phyloP scores from a whole-genome alignment of 1,140 invertebrate species.

The Bombus soroeensis region DNA sequence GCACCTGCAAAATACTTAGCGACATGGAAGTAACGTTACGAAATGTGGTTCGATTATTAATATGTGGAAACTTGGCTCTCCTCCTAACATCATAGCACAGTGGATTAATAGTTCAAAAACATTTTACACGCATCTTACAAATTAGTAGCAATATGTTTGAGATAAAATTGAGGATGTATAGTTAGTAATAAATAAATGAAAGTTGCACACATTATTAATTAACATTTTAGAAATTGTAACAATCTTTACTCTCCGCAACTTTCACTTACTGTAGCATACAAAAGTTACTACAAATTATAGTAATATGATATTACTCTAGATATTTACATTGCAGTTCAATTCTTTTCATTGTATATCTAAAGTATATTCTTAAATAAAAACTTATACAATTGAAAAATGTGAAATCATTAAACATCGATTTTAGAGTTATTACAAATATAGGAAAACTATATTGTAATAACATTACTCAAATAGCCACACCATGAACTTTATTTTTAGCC shows the following conservation, averaged over 20 bases:
- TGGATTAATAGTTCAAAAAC: conserved; percentile 71
- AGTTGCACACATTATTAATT: conserved; percentile 64
- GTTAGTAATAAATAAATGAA: conserved; percentile 76
- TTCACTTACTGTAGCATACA: conserved; percentile 78
- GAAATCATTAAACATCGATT: neutral
- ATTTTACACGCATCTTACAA: conserved; percentile 76
- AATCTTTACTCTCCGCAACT: conserved; percentile 69
- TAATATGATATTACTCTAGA: conserved; percentile 77
- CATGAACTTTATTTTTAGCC: conserved; percentile 6
- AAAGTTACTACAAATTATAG: conserved; percentile 76
- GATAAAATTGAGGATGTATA: conserved; percentile 70
- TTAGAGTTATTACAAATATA: conserved; percentile 16
- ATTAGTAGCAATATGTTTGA: conserved; percentile 72
- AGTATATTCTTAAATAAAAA: neutral
- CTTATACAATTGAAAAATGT: conserved; percentile 16
- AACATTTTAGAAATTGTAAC: conserved; percentile 16
- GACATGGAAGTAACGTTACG: conserved; percentile 74
- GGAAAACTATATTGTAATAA: conserved; percentile 19
- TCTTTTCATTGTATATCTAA: conserved; percentile 45
- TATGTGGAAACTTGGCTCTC: conserved; percentile 66
- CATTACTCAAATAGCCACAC: conserved; percentile 6
- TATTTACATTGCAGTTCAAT: conserved; percentile 78
- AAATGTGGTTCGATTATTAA: conserved; percentile 67
- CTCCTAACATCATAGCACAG: conserved; percentile 65
- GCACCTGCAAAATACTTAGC: conserved; percentile 82